A percentile compares a stretch with the other conserved stretches of the same genome.
These are phyloP conservation scores for Varanus komodoensis DNA, from an alignment of 2,113 vertebrate genomes.

Conservation along the genomic window DNA sequence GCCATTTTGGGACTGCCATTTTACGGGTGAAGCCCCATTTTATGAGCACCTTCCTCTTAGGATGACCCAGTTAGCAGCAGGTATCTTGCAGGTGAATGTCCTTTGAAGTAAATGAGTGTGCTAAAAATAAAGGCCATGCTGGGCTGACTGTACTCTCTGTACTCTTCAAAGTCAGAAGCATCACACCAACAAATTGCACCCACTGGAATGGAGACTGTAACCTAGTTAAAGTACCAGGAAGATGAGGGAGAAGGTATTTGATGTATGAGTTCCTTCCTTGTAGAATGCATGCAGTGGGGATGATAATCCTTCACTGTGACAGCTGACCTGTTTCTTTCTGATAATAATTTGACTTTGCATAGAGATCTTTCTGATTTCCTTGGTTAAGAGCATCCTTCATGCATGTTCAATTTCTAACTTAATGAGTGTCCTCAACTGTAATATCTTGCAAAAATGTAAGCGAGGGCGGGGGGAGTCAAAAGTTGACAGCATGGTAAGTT, in stretches of 20 bases:
- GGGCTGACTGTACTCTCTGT: background rate
- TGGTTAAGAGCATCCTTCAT: background rate
- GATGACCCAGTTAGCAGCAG: background rate
- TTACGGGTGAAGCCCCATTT: background rate
- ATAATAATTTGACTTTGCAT: background rate
- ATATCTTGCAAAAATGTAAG: background rate
- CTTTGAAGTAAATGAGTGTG: background rate
- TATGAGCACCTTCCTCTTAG: background rate
- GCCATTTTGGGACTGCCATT: background rate
- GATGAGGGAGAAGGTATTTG: constrained; percentile 13
- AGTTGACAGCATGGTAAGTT: background rate
- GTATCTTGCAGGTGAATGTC: background rate
- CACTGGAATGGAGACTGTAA: background rate
- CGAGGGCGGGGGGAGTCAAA: too few relatives aligned
- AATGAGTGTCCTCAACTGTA: background rate
- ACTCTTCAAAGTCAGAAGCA: background rate
- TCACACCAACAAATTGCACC: background rate
- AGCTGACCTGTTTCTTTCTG: constrained; percentile 20
- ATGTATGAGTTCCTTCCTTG: constrained; percentile 8
- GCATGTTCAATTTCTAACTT: background rate
- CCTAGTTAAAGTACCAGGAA: constrained; percentile 13
- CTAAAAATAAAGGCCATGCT: constrained; percentile 7
- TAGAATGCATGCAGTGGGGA: background rate
- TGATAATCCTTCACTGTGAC: constrained; percentile 12
- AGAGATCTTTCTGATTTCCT: background rate